These are phyloP conservation scores for Macquaria ambigua DNA, from an alignment of 2,113 vertebrate species.

Conservation along the genomic window DNA sequence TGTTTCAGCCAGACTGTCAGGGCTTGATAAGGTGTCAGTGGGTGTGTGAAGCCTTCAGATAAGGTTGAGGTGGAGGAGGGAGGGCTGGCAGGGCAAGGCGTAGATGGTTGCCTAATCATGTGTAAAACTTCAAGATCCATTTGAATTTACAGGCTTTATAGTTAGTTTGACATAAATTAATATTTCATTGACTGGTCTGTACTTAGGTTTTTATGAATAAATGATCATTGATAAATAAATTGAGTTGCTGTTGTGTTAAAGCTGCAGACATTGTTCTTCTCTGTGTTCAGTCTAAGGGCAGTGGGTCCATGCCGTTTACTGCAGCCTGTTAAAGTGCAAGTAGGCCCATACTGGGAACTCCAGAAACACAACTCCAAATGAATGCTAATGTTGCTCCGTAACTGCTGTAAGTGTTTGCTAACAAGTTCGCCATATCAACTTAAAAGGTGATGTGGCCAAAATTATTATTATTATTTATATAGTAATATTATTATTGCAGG, in stretches of 20 bases:
- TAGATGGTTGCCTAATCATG: constrained; percentile 1
- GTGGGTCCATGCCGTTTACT: neutral
- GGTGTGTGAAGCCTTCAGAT: constrained; percentile 64
- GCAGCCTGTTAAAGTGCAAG: constrained; percentile 3
- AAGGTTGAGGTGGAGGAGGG: constrained; percentile 36
- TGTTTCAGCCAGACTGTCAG: constrained; percentile 21
- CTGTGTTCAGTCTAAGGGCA: neutral
- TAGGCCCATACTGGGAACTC: neutral
- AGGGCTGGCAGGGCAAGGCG: neutral
- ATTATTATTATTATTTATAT: too few species aligned
- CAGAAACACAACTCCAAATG: neutral
- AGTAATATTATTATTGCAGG: too few species aligned
- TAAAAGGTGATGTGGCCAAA: too few species aligned
- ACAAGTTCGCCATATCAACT: too few species aligned
- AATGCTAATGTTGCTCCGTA: neutral
- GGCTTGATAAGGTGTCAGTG: constrained; percentile 69
- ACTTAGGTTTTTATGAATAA: neutral
- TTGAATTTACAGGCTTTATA: neutral
- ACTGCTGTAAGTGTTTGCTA: too few species aligned
- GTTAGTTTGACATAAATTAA: neutral
- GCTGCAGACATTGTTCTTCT: neutral
- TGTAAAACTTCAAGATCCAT: neutral
- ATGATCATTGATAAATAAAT: neutral
- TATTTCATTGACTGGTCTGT: neutral
- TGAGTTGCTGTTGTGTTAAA: constrained; percentile 6